Evolutionary conservation across 1,140 invertebrate genomes (phyloP), one percentile per base, ranked within the genome.

Genomic region (Drosophila triauraria): DNA sequence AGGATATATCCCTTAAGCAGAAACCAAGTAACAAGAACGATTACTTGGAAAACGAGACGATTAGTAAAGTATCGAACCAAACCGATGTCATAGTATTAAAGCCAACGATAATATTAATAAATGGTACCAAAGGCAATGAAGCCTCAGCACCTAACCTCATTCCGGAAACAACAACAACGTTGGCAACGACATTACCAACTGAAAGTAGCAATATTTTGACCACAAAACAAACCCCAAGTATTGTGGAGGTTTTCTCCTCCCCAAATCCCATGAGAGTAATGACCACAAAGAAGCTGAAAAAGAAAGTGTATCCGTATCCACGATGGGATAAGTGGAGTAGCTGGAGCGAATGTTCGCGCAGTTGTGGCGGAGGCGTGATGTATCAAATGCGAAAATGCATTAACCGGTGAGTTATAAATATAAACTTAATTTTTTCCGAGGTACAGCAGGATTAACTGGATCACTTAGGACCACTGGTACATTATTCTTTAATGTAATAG

Each of bases 321-420:
- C 93, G 87, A 54, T 97, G 96, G 97, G 94, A 95, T 2, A 94
- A 95, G 2, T 98, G 97, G 97, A 95, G 95, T 3, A 92, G 94
- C 27, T 95, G 95, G 23, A 95, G 95, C 47, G 93, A 95, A 6
- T 98, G 97, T 92, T 97, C 97, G 1, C 94, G 97, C 32, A 95
- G 96, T 13, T 98, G 97, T 90, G 97, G 97, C 1, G 97, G 97
- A 20, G 97, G 97, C 25, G 96, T 98, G 0, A 94, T 95, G 47
- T 95, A 94, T 74, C 96, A 97, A 91, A 95, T 93, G 94, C 80
- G 75, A 30, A 92, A 92, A 57, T 93, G 92, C 61, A 84, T 93
- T 44, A 79, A 79, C 48, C 75, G 81, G 92, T 92, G 57, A 78
- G 90, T 53, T 51, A 10, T 27, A 35, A 17, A 38, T n/a, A 20